A percentile compares a stretch with the other conserved stretches of the same genome.
Evolutionary conservation across 2,797 vertebrate species (phyloP).

Genomic region (Pipistrellus pipistrellus): DNA sequence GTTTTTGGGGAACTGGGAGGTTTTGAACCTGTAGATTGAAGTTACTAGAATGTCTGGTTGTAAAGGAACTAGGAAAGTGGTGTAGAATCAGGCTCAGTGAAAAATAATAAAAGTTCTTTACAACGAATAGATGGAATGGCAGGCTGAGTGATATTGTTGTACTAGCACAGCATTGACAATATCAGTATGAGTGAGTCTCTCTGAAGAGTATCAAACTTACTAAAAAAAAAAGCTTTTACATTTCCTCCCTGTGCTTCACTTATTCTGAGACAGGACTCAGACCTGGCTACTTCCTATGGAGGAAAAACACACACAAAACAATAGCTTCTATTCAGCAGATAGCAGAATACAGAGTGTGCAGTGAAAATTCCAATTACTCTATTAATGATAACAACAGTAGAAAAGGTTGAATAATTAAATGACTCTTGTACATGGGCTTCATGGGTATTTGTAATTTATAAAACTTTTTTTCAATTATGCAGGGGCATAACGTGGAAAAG

Average conservation of each 20-base stretch:
- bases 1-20: neutral
- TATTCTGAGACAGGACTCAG: neutral
- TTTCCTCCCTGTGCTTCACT: neutral
- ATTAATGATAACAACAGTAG: conserved; percentile 60
- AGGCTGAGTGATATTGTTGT: neutral
- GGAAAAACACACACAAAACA: neutral
- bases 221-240: neutral
- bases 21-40: neutral
- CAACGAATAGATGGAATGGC: neutral
- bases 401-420: conserved; percentile 83
- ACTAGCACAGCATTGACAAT: neutral
- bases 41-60: neutral
- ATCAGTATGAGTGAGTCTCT: neutral
- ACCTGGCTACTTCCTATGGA: neutral
- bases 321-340: conserved; percentile 46
- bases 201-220: conserved; percentile 15
- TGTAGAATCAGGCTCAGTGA: neutral
- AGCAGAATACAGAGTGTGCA: neutral
- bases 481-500: conserved; percentile 71
- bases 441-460: conserved; percentile 76
- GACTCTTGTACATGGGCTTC: conserved; percentile 63
- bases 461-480: conserved; percentile 79
- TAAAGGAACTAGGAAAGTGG: neutral
- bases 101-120: neutral
- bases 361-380: conserved; percentile 77